Evolutionary conservation across 2,888 invertebrate species (phyloP).

Genomic region (Philaethria dido): DNA sequence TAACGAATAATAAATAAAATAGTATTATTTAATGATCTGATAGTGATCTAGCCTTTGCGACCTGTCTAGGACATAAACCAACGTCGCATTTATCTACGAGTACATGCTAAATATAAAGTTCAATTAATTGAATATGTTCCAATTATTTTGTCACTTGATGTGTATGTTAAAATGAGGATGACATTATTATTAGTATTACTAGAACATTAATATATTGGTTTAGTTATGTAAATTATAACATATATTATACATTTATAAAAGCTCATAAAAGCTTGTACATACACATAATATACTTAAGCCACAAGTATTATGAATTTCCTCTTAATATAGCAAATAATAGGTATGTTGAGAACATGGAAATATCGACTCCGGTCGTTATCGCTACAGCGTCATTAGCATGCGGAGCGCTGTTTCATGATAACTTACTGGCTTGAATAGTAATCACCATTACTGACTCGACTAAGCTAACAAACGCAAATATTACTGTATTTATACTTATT

Average conservation of each 20-base stretch:
- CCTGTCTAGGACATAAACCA: not conserved
- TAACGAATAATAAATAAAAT: too few relatives aligned
- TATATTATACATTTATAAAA: not conserved
- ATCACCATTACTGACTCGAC: constrained; percentile 52
- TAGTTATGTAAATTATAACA: not conserved
- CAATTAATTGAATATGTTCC: not conserved
- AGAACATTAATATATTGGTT: not conserved
- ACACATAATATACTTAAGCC: too few relatives aligned
- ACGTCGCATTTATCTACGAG: not conserved
- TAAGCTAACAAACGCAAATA: constrained; percentile 21
- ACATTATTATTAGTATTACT: not conserved
- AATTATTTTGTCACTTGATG: not conserved
- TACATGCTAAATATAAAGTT: not conserved
- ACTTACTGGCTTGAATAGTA: constrained; percentile 56
- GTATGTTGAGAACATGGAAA: constrained; percentile 33
- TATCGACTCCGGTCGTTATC: constrained; percentile 51
- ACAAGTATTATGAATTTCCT: constrained; percentile 2
- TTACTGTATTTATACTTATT: constrained; percentile 25
- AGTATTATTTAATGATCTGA: too few relatives aligned
- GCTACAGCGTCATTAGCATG: constrained; percentile 73
- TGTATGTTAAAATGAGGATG: not conserved
- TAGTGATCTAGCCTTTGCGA: too few relatives aligned
- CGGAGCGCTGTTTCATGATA: constrained; percentile 67
- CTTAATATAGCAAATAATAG: constrained; percentile 1
- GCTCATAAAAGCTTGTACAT: not conserved